Evolutionary conservation across 2,113 vertebrate genomes (phyloP), one percentile per base, ranked within the genome.

Genomic region (Herpetotheres cachinnans): DNA sequence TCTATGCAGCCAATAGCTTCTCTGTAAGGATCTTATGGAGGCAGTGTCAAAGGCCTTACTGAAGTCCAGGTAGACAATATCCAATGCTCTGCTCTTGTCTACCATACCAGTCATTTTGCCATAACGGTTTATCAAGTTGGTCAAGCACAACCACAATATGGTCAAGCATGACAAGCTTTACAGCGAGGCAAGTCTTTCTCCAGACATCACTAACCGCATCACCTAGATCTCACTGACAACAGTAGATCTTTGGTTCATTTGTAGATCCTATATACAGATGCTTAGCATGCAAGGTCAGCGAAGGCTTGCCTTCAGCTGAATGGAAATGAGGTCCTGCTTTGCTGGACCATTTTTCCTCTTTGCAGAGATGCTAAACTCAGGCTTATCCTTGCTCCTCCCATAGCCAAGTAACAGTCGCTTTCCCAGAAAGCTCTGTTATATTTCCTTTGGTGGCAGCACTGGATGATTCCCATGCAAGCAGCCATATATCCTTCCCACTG

Each of bases 71-170:
- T 0, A 72, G 20, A 50, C 21, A 70, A 36, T 13, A 80, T 34
- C 4, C 4, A 36, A 7, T 26, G 7, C 10, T 49, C 7, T 47
- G 7, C 7, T 6, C 19, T 44, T 52, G 16, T 44, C 18, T 19
- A 30, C 27, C 14, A 17, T 0, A 5, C 6, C 7, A 69, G 8
- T 30, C 4, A 46, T 32, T 73, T 40, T 1, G 11, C 20, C 2
- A 0, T 2, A 72, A 26, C 77, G 52, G 4, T 4, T 72, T 52
- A 63, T 44, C 3, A 44, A 22, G 16, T 32, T 72, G 34, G 19
- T 67, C 24, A 81, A 63, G 17, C 40, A 46, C 1, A 3, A 63
- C 7, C 16, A 49, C 4, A 69, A 49, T 11, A 50, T 7, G 1
- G 11, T 42, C 30, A 82, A 29, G 22, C 14, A 52, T 25, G 44